phyloP scores from a whole-genome alignment of 2,888 invertebrate genomes.

The Acrobasis repandana region DNA sequence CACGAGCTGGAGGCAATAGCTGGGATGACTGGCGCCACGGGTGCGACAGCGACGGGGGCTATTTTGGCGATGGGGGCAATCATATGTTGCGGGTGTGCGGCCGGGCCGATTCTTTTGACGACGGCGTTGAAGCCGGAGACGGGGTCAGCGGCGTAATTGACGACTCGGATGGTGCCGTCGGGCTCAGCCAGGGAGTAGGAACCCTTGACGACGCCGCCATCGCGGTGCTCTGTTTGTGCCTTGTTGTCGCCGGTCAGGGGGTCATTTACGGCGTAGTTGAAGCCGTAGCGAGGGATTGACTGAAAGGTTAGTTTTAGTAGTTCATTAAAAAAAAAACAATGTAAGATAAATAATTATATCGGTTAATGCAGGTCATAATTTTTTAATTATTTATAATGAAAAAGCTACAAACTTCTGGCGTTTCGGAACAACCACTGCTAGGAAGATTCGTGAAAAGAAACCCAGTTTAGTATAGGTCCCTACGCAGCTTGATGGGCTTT shows the following conservation, averaged over 20 bases:
- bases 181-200: slow-evolving; percentile 74
- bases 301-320: slow-evolving; percentile 44
- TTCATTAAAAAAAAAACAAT: too few species aligned
- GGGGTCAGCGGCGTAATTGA: slow-evolving; percentile 70
- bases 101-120: slow-evolving; percentile 69
- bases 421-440: too few species aligned
- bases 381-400: too few species aligned
- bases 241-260: slow-evolving; percentile 76
- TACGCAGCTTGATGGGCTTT: too few species aligned
- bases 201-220: slow-evolving; percentile 71
- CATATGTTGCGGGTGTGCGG: slow-evolving; percentile 57
- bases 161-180: slow-evolving; percentile 72
- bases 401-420: too few species aligned
- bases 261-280: slow-evolving; percentile 77
- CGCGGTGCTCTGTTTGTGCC: slow-evolving; percentile 68
- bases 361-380: too few species aligned
- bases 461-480: too few species aligned
- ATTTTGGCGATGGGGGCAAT: slow-evolving; percentile 36
- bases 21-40: slow-evolving; percentile 27
- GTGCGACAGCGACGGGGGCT: slow-evolving; percentile 30
- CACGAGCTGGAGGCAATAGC: slow-evolving; percentile 31
- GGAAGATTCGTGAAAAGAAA: too few species aligned
- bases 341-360: too few species aligned
- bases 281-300: slow-evolving; percentile 71
- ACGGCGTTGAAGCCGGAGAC: slow-evolving; percentile 73